Base-by-base conservation (phyloP, 2,113 vertebrate genomes). In the Platichthys stellatus region DNA sequence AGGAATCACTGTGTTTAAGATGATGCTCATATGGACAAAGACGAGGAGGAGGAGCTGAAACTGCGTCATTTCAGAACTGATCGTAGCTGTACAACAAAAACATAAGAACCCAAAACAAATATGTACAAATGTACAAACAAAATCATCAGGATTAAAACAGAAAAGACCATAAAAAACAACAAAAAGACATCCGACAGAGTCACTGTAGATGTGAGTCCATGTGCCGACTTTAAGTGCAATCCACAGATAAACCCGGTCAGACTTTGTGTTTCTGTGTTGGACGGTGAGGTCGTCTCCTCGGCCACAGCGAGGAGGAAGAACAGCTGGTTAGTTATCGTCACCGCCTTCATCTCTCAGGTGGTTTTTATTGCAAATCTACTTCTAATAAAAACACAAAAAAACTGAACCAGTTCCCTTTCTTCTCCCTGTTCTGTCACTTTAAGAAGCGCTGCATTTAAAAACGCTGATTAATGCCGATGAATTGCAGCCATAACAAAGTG, bases 91-190 rank as follows among this genome's bases (percentile, higher is more conserved):
- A 78, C 81, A 89, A 89, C 58, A 63, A 66, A 57, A 43, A 69
- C 45, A 72, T 8, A 65, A 60, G 21, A 72, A 47, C 17, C 31
- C 67, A 49, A 63, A 86, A 82, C 23, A 85, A 57, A 76, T 85
- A 86, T 90, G 63, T 88, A 93, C 91, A 90, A 84, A 90, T 72
- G 70, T 83, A 81, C 77, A 85, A 40, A 35, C 7, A 62, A 6
- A 82, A 67, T 72, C 64, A 84, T 77, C 62, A 78, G 56, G 57
- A 86, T 80, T 58, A 76, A 83, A 85, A 85, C 5, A 47, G 4
- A 18, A 66, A 45, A 23, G 4, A n/a, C 2, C 10, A 23, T 11
- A 10, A 12, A 61, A 35, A 24, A 24, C 24, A 78, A 83, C 82
- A 83, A 5, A 43, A 78, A 28, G 59, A 4, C 38, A 18, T 54